A percentile compares a stretch with the other conserved stretches of the same genome.
Evolutionary conservation across 2,888 invertebrate species (phyloP).

Genomic region (Drosophila lacicola): DNA sequence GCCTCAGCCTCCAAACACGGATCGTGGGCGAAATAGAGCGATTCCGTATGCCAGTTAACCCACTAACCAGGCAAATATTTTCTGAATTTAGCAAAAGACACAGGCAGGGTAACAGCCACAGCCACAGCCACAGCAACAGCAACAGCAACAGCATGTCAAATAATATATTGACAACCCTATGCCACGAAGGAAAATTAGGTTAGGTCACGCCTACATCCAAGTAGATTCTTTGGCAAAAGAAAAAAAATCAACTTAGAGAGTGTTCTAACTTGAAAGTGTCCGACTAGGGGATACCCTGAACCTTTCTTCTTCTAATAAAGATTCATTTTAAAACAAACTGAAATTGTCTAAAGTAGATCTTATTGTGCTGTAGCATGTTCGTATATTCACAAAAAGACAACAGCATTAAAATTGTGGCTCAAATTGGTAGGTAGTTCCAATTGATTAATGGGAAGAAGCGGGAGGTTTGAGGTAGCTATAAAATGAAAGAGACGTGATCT

Average conservation of each 20-base stretch:
- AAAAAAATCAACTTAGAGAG: not conserved
- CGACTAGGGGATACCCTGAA: too few relatives aligned
- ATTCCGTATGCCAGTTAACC: constrained; percentile 73
- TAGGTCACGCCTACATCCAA: constrained; percentile 23
- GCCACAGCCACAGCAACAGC: constrained; percentile 8
- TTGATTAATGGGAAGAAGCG: too few relatives aligned
- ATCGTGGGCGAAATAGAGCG: constrained; percentile 60
- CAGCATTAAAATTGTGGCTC: too few relatives aligned
- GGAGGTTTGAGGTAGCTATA: too few relatives aligned
- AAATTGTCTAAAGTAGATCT: too few relatives aligned
- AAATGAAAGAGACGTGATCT: too few relatives aligned
- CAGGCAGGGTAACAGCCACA: constrained; percentile 6
- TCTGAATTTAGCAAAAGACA: constrained; percentile 41
- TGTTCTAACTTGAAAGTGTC: too few relatives aligned
- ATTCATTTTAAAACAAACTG: too few relatives aligned
- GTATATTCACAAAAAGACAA: too few relatives aligned
- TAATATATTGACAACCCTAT: constrained; percentile 51
- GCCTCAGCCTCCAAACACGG: constrained; percentile 34
- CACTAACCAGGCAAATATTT: constrained; percentile 64
- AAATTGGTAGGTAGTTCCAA: too few relatives aligned
- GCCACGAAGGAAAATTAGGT: constrained; percentile 42
- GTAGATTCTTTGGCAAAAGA: not conserved
- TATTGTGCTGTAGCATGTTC: too few relatives aligned
- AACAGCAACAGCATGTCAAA: constrained; percentile 43
- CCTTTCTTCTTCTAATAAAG: too few relatives aligned